Evolutionary conservation across 2,888 invertebrate genomes (phyloP), one percentile per base, ranked within the genome.

Genomic region (Fabriciana adippe): DNA sequence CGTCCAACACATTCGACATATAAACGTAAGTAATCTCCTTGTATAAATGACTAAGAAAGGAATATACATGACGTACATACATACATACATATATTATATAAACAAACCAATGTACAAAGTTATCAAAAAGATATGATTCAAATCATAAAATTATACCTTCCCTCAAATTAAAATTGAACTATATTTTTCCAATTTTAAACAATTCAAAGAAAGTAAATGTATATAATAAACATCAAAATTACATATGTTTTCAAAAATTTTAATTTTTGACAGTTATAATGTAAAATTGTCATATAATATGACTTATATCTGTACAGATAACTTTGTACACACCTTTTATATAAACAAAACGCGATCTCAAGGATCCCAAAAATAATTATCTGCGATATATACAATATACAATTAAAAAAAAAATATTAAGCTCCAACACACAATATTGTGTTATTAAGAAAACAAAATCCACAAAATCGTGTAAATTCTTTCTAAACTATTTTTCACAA

Each of bases 91-190:
- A 81, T 79, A 80, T 72, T 76, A 69, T 71, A 82, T 89, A 88
- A 81, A 89, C 89, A 90, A 90, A 90, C 78, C 56, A 80, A 85
- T 89, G 90, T 90, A 90, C 78, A 88, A 66, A 31, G 47, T 41
- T 70, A 72, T 59, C 71, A 69, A 71, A 66, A 66, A 53, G 41
- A 8, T 61, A n/a, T 16, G 14, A 48, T 51, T 18, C 18, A 60
- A 61, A 51, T 51, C 16, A 51, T 31, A 48, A 15, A 48, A 59
- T 16, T 48, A 8, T 47, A 14, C 26, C 13, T n/a, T 21, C 1
- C 47, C 15, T 59, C 16, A 5, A n/a, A 48, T 48, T n/a, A 15
- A 48, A n/a, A 26, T 59, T 14, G 13, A 26, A 59, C 11, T 47
- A 48, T 11, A 48, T 13, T n/a, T 8, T 48, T n/a, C 26, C 47